Base-by-base conservation (phyloP, 2,113 vertebrate species). In the Mugil cephalus region DNA sequence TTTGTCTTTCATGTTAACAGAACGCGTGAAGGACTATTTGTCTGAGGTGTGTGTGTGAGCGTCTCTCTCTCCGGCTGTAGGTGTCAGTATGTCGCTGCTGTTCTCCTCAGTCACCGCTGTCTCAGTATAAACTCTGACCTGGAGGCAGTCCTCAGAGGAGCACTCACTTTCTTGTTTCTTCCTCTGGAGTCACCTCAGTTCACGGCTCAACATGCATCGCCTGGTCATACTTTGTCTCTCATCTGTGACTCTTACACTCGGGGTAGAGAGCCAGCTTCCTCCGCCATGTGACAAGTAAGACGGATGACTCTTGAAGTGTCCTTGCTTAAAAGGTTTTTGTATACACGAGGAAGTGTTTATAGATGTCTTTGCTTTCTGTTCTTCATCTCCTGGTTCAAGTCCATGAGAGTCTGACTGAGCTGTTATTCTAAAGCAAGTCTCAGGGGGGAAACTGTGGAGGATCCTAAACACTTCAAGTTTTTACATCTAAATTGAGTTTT, bases 261-360 rank as follows among this genome's bases (percentile, higher is more conserved):
- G 19, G 8, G 64, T 30, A 6, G 58, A 52, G 5, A 8, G 39
- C 19, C 50, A 18, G 7, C 10, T 68, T 7, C 85, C 72, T 1
- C 84, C 85, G 1, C 90, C 91, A 0, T 93, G 93, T 78, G 82
- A 92, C 86, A 90, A 92, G 93, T 94, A 65, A 85, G 87, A 39
- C 10, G 8, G 12, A 42, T 6, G 4, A 36, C 17, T 35, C 0
- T 3, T 5, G 3, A 5, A 30, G 18, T 7, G 24, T 4, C 19
- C 43, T 43, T 8, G 3, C 6, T n/a, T 21, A 4, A 51, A 24
- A 24, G 2, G 4, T 7, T 17, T 43, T n/a, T 56, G 14, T n/a
- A 45, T 45, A n/a, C 7, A 45, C 15, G 15, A 5, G 24, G 24
- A 30, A 45, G 43, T n/a, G 13, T n/a, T 4, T 14, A 42, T 42